Conservation (phyloP, 2,888 invertebrate species). For the Gasteruption jaculator region DNA sequence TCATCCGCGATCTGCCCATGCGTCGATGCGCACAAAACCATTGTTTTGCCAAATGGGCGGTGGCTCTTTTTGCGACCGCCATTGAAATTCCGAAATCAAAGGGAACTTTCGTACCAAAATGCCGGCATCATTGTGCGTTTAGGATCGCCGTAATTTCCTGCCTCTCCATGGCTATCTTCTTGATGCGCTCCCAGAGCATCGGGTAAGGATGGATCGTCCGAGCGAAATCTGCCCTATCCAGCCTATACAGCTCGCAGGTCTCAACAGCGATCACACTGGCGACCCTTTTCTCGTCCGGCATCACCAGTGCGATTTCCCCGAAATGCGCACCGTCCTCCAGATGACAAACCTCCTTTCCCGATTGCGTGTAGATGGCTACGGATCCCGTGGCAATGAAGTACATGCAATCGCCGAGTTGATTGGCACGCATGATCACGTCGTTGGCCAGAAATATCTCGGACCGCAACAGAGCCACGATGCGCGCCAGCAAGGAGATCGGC, state of each 20-base stretch:
- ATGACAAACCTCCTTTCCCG: slow-evolving; percentile 50
- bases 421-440: slow-evolving; percentile 55
- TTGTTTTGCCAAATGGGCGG: slow-evolving; percentile 46
- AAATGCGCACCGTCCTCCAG: slow-evolving; percentile 51
- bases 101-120: no score
- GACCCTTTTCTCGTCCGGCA: slow-evolving; percentile 44
- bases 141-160: slow-evolving; percentile 44
- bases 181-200: slow-evolving; percentile 47
- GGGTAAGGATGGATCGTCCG: slow-evolving; percentile 47
- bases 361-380: slow-evolving; percentile 55
- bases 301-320: slow-evolving; percentile 50
- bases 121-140: slow-evolving; percentile 27
- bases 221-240: slow-evolving; percentile 44
- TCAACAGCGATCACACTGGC: slow-evolving; percentile 50
- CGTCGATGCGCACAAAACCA: slow-evolving; percentile 48
- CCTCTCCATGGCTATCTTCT: slow-evolving; percentile 45
- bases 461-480: slow-evolving; percentile 54
- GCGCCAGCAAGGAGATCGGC: slow-evolving; percentile 51
- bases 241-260: slow-evolving; percentile 48
- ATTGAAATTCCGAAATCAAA: slow-evolving; percentile 18
- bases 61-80: slow-evolving; percentile 27
- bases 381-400: slow-evolving; percentile 59
- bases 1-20: slow-evolving; percentile 48
- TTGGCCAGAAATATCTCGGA: slow-evolving; percentile 56
- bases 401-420: slow-evolving; percentile 56